These are phyloP conservation scores for Plectrocnemia conspersa DNA, from an alignment of 1,140 invertebrate genomes.

Conservation along the genomic window DNA sequence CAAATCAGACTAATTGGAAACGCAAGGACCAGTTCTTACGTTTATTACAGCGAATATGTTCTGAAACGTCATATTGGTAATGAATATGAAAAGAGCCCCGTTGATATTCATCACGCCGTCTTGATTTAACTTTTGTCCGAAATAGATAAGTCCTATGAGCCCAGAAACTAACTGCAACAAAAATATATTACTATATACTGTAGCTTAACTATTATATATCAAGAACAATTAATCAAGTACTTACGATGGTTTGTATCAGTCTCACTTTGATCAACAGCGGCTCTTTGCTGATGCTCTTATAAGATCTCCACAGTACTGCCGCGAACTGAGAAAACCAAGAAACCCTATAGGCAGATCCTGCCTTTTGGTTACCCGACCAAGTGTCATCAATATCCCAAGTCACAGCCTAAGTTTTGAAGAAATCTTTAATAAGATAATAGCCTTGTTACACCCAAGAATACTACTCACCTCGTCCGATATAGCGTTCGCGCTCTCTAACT, in stretches of 20 bases:
- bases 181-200: slow-evolving; percentile 20
- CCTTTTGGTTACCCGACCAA: slow-evolving; percentile 39
- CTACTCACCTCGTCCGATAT: too few relatives aligned
- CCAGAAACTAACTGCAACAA: slow-evolving; percentile 73
- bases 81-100: slow-evolving; percentile 88
- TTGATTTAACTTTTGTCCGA: slow-evolving; percentile 76
- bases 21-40: slow-evolving; percentile 55
- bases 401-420: too few relatives aligned
- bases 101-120: slow-evolving; percentile 94
- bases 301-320: slow-evolving; percentile 86
- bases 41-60: slow-evolving; percentile 86
- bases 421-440: too few relatives aligned
- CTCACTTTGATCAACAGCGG: slow-evolving; percentile 85
- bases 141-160: slow-evolving; percentile 85
- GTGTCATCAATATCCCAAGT: slow-evolving; percentile 43
- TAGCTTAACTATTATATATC: neutral
- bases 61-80: slow-evolving; percentile 92
- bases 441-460: too few relatives aligned
- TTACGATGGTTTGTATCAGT: slow-evolving; percentile 82
- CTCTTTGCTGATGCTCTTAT: slow-evolving; percentile 82
- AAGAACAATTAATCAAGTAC: slow-evolving; percentile 38
- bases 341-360: slow-evolving; percentile 70
- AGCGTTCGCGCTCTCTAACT: too few relatives aligned
- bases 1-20: neutral
- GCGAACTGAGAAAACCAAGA: slow-evolving; percentile 84